phyloP scores from a whole-genome alignment of 2,888 invertebrate genomes.

The Neoitamus cyanurus region DNA sequence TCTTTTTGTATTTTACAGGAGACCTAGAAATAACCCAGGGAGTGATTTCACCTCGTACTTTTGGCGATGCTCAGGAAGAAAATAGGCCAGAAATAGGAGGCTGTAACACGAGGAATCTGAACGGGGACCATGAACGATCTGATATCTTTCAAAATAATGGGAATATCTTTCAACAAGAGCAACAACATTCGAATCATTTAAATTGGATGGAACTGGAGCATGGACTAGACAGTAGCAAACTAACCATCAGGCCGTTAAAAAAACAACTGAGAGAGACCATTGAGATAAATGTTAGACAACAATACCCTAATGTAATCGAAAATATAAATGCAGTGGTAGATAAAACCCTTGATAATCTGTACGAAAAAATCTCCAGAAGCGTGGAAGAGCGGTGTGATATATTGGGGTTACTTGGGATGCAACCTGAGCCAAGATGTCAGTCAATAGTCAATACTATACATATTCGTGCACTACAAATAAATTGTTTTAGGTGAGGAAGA shows the following conservation, averaged over 20 bases:
- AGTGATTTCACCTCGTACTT: not conserved
- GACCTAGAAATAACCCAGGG: not conserved
- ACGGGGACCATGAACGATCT: not conserved
- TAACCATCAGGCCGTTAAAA: not conserved
- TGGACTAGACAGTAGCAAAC: not conserved
- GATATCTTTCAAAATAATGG: not conserved
- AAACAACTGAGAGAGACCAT: not conserved
- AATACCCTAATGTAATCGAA: not conserved
- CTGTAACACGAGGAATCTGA: not conserved
- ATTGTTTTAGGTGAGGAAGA: not conserved
- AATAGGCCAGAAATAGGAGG: not conserved
- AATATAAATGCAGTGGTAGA: not conserved
- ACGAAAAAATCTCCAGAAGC: not conserved
- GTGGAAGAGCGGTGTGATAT: not conserved
- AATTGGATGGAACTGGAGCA: not conserved
- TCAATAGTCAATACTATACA: not conserved
- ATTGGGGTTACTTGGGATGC: not conserved
- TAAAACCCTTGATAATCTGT: not conserved
- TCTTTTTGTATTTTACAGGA: no score
- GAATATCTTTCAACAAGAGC: not conserved
- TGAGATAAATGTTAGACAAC: not conserved
- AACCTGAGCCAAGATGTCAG: not conserved
- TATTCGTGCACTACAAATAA: not conserved
- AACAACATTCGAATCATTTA: not conserved
- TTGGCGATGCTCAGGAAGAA: not conserved